These are phyloP conservation scores for Sebastes aleutianus DNA, from an alignment of 2,797 vertebrate genomes.

Conservation along the genomic window DNA sequence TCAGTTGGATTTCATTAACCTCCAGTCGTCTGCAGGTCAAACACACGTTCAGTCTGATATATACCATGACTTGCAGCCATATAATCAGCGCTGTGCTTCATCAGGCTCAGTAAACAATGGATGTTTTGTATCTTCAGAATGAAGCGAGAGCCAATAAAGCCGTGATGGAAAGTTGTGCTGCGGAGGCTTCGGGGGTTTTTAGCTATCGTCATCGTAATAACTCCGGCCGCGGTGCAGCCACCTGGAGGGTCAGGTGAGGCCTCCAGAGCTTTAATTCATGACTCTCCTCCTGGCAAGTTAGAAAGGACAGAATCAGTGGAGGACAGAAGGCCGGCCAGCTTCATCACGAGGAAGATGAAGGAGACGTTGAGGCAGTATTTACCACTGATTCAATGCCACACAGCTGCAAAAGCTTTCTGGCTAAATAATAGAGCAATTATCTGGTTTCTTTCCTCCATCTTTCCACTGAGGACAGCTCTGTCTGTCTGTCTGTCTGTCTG, in stretches of 20 bases:
- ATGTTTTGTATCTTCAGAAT: conserved; percentile 35
- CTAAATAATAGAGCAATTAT: conserved; percentile 52
- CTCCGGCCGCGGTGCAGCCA: neutral
- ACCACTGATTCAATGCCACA: conserved; percentile 24
- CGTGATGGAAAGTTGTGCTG: conserved; percentile 38
- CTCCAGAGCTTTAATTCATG: neutral
- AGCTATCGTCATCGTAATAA: neutral
- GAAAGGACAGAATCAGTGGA: neutral
- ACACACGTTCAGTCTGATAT: conserved; percentile 12
- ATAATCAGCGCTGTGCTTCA: conserved; percentile 37
- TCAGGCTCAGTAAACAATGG: conserved; percentile 48
- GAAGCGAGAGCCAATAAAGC: conserved; percentile 5
- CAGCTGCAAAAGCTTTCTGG: conserved; percentile 71
- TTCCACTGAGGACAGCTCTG: conserved; percentile 52
- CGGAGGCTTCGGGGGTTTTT: neutral
- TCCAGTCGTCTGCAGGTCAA: conserved; percentile 42
- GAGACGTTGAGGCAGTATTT: neutral
- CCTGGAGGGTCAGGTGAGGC: conserved; percentile 60
- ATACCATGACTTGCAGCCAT: conserved; percentile 15
- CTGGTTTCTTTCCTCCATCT: conserved; percentile 25
- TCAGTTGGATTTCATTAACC: conserved; percentile 61
- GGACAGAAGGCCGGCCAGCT: neutral
- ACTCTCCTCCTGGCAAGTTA: conserved; percentile 1
- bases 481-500: too few species aligned
- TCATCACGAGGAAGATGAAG: neutral